Conservation (phyloP, 1,140 invertebrate genomes). For the Papilio glaucus region DNA sequence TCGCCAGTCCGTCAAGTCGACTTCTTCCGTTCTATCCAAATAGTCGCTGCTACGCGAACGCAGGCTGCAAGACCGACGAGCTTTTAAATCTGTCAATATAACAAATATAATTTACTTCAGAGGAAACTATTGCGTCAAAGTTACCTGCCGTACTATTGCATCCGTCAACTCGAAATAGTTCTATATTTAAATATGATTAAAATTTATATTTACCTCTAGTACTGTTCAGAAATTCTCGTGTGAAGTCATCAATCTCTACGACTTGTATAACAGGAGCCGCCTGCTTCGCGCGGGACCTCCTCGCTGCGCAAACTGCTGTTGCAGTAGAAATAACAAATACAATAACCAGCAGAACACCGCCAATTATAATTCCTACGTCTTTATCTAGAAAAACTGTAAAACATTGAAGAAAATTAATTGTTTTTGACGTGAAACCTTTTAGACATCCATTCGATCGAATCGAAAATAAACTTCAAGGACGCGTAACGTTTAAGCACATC, state of each 20-base stretch:
- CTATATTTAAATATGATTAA: background rate
- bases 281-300: conserved; percentile 58
- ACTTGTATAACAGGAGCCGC: conserved; percentile 72
- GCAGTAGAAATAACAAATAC: conserved; percentile 63
- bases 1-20: conserved; percentile 53
- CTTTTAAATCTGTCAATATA: conserved; percentile 63
- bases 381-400: conserved; percentile 69
- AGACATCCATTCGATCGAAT: too few species aligned
- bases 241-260: conserved; percentile 70
- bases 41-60: conserved; percentile 73
- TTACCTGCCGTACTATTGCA: too few species aligned
- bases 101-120: background rate
- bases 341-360: conserved; percentile 63
- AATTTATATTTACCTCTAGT: conserved; percentile 57
- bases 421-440: too few species aligned
- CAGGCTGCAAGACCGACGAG: conserved; percentile 61
- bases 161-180: background rate
- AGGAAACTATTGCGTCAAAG: too few species aligned
- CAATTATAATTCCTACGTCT: conserved; percentile 73
- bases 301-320: conserved; percentile 56
- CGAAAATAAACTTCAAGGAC: background rate
- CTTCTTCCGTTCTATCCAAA: conserved; percentile 63
- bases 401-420: background rate
- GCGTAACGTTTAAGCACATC: background rate
- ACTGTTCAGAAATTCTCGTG: conserved; percentile 67